phyloP scores from a whole-genome alignment of 2,888 invertebrate genomes.

The Drosophila crucigera region DNA sequence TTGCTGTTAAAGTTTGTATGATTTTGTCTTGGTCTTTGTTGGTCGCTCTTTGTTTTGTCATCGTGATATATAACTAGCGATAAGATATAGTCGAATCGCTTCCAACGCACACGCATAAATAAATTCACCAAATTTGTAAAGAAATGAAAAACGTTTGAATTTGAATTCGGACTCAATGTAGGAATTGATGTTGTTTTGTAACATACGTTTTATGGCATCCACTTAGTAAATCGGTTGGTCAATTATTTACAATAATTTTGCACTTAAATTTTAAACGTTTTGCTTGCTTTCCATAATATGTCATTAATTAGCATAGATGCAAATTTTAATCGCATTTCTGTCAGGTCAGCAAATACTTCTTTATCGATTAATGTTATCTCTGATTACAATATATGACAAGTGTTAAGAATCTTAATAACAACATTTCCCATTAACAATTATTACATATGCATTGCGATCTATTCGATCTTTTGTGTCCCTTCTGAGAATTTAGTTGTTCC shows the following conservation, averaged over 20 bases:
- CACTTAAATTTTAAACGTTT: background rate
- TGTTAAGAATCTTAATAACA: no score
- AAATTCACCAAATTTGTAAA: conserved; percentile 44
- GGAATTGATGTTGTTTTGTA: background rate
- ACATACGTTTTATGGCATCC: conserved; percentile 10
- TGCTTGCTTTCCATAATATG: background rate
- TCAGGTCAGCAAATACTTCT: background rate
- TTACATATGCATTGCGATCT: background rate
- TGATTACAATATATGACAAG: no score
- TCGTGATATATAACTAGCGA: conserved; percentile 59
- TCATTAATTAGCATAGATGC: background rate
- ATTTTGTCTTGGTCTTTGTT: conserved; percentile 66
- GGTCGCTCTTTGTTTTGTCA: conserved; percentile 58
- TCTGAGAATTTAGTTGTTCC: background rate
- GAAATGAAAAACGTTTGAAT: conserved; percentile 10
- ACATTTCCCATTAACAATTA: background rate
- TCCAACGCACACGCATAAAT: conserved; percentile 42
- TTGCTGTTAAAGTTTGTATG: conserved; percentile 58
- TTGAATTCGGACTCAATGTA: conserved; percentile 5
- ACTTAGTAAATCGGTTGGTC: conserved; percentile 1
- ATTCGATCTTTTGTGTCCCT: background rate
- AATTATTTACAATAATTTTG: background rate
- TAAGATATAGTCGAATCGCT: conserved; percentile 46
- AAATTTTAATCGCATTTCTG: background rate
- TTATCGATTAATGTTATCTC: background rate